Percentiles rank a stretch among this genome's conserved stretches.
Evolutionary conservation across 2,797 vertebrate genomes (phyloP).

Genomic region (Erpetoichthys calabaricus): DNA sequence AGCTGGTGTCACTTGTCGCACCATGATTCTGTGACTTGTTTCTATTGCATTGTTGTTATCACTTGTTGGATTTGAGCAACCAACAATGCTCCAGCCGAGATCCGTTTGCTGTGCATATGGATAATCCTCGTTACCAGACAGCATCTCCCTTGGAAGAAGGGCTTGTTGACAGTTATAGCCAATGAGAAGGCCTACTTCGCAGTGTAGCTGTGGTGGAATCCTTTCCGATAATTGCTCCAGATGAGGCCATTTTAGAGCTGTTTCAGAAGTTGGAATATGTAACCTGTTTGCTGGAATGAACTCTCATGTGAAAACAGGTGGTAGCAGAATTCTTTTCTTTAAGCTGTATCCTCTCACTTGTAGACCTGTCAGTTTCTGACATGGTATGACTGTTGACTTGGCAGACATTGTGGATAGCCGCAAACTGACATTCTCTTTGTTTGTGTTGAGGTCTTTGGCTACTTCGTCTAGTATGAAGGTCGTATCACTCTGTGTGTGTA

Average conservation of each 20-base stretch:
- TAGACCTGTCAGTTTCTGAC: constrained; percentile 6
- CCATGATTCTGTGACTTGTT: constrained; percentile 16
- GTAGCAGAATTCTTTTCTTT: too few relatives aligned
- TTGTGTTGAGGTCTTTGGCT: background rate
- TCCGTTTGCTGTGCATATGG: constrained; percentile 15
- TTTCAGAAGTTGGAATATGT: constrained; percentile 14
- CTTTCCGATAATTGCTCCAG: constrained; percentile 15
- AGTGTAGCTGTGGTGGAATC: constrained; percentile 14
- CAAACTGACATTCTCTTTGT: constrained; percentile 9
- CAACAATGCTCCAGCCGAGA: constrained; percentile 13
- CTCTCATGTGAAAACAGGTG: too few relatives aligned
- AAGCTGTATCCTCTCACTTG: constrained; percentile 12
- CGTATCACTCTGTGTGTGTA: too few relatives aligned
- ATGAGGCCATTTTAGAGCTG: constrained; percentile 18
- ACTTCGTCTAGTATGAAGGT: background rate
- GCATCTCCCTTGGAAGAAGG: constrained; percentile 14
- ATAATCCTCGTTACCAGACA: constrained; percentile 13
- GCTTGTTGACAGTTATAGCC: constrained; percentile 19
- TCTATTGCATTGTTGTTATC: constrained; percentile 11
- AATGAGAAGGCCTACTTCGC: constrained; percentile 11
- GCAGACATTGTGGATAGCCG: constrained; percentile 8
- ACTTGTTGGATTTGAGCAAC: constrained; percentile 3
- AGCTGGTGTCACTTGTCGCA: constrained; percentile 15
- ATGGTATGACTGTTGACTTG: constrained; percentile 8
- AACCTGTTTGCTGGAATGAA: constrained; percentile 8